These are phyloP conservation scores for Drosophila mettleri DNA, from an alignment of 2,888 invertebrate species.

Conservation along the genomic window DNA sequence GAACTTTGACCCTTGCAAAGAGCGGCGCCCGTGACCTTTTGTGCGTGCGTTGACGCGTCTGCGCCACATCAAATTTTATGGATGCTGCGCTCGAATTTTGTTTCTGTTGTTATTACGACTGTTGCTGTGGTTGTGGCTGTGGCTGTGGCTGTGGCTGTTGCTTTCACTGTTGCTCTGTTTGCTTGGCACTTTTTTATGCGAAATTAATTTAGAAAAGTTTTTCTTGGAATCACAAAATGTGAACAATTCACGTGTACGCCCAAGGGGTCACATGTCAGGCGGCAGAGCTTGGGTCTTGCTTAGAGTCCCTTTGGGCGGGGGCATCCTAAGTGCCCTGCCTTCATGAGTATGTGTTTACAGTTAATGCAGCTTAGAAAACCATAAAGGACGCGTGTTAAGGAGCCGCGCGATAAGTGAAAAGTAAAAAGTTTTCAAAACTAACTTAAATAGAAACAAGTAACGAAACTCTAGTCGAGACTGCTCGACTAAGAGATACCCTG, in stretches of 20 bases:
- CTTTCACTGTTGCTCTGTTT: conserved; percentile 8
- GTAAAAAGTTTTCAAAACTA: conserved; percentile 17
- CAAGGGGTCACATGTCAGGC: not conserved
- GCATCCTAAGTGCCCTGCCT: conserved; percentile 6
- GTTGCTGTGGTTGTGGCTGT: too few relatives aligned
- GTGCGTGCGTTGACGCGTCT: conserved; percentile 57
- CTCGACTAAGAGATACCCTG: too few relatives aligned
- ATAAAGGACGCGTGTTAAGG: conserved; percentile 35
- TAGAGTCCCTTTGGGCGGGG: not conserved
- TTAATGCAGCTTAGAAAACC: conserved; percentile 42
- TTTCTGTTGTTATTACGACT: conserved; percentile 29
- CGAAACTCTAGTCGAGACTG: too few relatives aligned
- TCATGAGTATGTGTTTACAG: conserved; percentile 31
- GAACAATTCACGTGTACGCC: conserved; percentile 39
- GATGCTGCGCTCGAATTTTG: conserved; percentile 44
- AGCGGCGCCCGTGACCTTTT: conserved; percentile 66
- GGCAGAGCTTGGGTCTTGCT: conserved; percentile 3
- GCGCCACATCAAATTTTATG: conserved; percentile 61
- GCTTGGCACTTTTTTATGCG: conserved; percentile 63
- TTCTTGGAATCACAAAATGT: conserved; percentile 45
- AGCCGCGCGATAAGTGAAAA: conserved; percentile 11
- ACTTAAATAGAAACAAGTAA: too few relatives aligned
- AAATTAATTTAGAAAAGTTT: conserved; percentile 77
- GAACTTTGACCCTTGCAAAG: conserved; percentile 74
- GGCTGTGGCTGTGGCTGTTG: conserved; percentile 7